Percentiles rank a stretch among this genome's conserved stretches.
Evolutionary conservation across 2,797 vertebrate species (phyloP).

Genomic region (Jordanella pulchra): DNA sequence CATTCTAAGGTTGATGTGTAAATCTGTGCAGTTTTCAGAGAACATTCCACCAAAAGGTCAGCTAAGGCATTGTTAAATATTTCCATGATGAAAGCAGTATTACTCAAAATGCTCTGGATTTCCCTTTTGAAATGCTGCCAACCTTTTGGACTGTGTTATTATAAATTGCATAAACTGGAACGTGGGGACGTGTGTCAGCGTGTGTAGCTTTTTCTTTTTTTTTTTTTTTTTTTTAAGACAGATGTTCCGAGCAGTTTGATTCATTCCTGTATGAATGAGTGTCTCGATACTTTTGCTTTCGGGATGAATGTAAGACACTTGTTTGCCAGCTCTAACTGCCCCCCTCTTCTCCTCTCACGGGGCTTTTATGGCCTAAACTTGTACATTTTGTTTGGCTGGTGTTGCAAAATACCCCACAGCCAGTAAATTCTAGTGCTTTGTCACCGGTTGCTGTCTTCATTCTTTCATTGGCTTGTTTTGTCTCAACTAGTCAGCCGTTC

Average conservation of each 20-base stretch:
- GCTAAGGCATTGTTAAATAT: constrained; percentile 36
- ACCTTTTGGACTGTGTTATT: constrained; percentile 33
- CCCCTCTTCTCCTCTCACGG: not conserved
- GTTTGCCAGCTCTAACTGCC: constrained; percentile 33
- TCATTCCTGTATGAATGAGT: constrained; percentile 4
- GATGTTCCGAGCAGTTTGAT: constrained; percentile 10
- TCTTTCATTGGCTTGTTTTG: not conserved
- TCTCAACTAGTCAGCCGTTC: not conserved
- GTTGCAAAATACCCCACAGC: constrained; percentile 50
- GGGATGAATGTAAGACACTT: constrained; percentile 26
- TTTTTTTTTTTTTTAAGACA: not conserved
- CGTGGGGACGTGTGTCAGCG: constrained; percentile 2
- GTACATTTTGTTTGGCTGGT: constrained; percentile 59
- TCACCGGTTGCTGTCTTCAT: constrained; percentile 6
- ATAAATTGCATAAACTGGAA: constrained; percentile 17
- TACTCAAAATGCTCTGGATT: constrained; percentile 54
- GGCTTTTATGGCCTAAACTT: constrained; percentile 30
- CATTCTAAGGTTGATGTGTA: not conserved
- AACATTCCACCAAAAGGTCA: constrained; percentile 31
- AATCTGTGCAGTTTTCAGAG: not conserved
- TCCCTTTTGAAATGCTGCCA: constrained; percentile 69
- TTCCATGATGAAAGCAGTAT: constrained; percentile 36
- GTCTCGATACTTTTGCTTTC: constrained; percentile 32
- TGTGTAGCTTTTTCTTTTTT: not conserved
- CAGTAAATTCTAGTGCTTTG: constrained; percentile 17